phyloP scores from a whole-genome alignment of 2,797 vertebrate genomes.

The Steatocranus sp. region DNA sequence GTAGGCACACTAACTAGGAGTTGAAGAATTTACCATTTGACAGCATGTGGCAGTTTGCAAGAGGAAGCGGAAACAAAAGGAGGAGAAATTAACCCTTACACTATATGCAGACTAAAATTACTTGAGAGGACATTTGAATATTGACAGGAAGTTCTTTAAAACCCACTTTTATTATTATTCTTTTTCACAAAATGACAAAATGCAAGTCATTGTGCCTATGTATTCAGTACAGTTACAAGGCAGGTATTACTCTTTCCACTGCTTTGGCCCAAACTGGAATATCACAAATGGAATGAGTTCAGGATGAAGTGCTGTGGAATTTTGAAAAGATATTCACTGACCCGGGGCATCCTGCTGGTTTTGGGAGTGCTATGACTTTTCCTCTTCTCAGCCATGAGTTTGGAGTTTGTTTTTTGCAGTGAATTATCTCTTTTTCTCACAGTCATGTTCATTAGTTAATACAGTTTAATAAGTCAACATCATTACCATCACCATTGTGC shows the following conservation, averaged over 20 bases:
- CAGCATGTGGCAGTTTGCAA: not conserved
- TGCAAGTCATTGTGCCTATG: not conserved
- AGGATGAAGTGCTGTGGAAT: not conserved
- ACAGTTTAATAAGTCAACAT: not conserved
- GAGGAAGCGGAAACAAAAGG: not conserved
- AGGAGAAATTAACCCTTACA: not conserved
- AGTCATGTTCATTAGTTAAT: not conserved
- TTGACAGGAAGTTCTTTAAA: not conserved
- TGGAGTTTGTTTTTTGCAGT: not conserved
- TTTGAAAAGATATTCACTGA: not conserved
- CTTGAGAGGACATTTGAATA: not conserved
- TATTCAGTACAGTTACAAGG: not conserved
- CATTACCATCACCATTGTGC: not conserved
- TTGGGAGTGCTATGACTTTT: not conserved
- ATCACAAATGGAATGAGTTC: not conserved
- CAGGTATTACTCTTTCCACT: not conserved
- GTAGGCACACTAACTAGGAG: not conserved
- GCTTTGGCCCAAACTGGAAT: not conserved
- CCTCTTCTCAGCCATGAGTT: not conserved
- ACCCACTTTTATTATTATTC: not conserved
- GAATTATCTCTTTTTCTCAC: not conserved
- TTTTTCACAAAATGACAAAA: not conserved
- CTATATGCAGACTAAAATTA: not conserved
- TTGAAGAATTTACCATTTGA: not conserved
- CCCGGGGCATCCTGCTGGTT: not conserved